Conservation (phyloP, 2,797 vertebrate species). For the Melanotaenia trifasciata region DNA sequence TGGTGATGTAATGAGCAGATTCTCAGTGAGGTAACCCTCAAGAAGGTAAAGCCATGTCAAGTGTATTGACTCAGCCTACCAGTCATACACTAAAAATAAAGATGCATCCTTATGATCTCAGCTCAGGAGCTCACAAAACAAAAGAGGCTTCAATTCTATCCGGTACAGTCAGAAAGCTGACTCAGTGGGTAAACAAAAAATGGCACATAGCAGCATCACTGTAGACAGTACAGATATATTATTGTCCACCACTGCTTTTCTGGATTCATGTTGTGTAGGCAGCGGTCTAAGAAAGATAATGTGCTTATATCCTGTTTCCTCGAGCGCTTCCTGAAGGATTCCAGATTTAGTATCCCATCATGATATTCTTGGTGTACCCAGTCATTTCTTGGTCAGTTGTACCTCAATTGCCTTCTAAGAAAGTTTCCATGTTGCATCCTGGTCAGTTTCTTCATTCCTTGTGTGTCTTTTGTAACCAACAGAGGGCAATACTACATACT, state of each 20-base stretch:
- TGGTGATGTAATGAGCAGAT: slow-evolving; percentile 11
- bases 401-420: not conserved
- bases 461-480: not conserved
- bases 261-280: not conserved
- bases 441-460: not conserved
- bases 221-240: not conserved
- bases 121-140: slow-evolving; percentile 23
- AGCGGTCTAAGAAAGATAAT: not conserved
- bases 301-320: not conserved
- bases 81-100: slow-evolving; percentile 29
- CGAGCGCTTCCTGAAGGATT: not conserved
- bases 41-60: slow-evolving; percentile 25
- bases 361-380: not conserved
- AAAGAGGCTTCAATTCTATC: slow-evolving; percentile 8
- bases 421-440: not conserved
- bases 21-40: slow-evolving; percentile 25
- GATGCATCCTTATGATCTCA: slow-evolving; percentile 14
- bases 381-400: not conserved
- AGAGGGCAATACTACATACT: not conserved
- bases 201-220: not conserved
- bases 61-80: slow-evolving; percentile 25
- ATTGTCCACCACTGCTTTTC: not conserved
- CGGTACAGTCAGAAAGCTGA: not conserved
- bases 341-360: not conserved
- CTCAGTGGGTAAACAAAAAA: not conserved